Evolutionary conservation across 2,113 vertebrate genomes (phyloP).

Genomic region (Machaerirhynchus nigripectus): DNA sequence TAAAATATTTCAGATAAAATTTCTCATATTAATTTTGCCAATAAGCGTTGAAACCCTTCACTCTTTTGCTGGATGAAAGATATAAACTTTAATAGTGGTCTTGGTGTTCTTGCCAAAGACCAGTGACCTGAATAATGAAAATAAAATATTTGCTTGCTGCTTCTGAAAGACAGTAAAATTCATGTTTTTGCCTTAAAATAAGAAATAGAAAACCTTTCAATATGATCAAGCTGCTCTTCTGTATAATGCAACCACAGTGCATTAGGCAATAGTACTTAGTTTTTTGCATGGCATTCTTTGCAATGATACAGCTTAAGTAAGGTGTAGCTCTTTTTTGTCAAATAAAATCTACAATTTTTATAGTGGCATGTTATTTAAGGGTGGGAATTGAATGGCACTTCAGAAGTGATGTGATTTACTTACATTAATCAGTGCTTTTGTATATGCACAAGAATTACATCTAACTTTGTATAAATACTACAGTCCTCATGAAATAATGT

Average conservation of each 20-base stretch:
- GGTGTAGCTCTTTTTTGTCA: not conserved
- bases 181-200: not conserved
- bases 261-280: not conserved
- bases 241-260: not conserved
- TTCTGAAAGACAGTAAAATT: not conserved
- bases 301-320: not conserved
- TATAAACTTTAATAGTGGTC: not conserved
- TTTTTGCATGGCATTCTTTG: not conserved
- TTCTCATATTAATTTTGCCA: not conserved
- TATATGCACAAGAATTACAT: not conserved
- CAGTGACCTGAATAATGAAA: not conserved
- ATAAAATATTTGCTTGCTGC: not conserved
- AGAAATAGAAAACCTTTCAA: not conserved
- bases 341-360: not conserved
- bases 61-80: not conserved
- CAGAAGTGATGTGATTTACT: not conserved
- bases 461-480: not conserved
- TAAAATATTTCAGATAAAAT: not conserved
- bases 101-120: not conserved
- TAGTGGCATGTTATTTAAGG: not conserved
- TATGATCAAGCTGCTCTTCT: not conserved
- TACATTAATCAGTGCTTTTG: not conserved
- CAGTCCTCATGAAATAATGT: not conserved
- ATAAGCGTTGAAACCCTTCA: not conserved
- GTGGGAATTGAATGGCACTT: not conserved